Conservation (phyloP, 2,113 vertebrate species). For the Podilymbus podiceps region DNA sequence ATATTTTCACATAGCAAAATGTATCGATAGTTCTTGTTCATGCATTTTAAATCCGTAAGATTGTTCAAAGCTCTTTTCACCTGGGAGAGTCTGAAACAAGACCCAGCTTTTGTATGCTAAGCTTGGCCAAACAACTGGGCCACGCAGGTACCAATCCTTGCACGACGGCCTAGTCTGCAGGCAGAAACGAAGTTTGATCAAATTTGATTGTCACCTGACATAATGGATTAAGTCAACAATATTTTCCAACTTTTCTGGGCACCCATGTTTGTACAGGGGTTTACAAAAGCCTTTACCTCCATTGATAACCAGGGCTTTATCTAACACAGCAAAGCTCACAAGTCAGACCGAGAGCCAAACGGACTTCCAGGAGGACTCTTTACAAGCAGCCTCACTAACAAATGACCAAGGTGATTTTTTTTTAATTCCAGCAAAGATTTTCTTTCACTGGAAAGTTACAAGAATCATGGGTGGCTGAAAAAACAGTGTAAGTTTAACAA, state of each 20-base stretch:
- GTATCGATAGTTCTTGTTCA: background rate
- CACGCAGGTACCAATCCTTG: background rate
- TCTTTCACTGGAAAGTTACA: background rate
- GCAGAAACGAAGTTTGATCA: background rate
- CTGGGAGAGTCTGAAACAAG: background rate
- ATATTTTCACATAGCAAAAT: background rate
- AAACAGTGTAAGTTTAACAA: background rate
- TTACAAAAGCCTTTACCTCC: background rate
- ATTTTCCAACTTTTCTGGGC: background rate
- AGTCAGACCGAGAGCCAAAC: background rate
- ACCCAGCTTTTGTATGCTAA: fast-evolving
- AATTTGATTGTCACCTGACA: background rate
- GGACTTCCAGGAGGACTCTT: background rate
- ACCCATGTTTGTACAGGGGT: background rate
- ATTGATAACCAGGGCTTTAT: background rate
- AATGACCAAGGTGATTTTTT: background rate
- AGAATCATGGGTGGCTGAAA: background rate
- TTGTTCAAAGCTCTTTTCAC: background rate
- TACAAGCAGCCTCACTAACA: background rate
- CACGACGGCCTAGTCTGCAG: background rate
- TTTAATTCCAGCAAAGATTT: background rate
- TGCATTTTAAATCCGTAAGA: background rate
- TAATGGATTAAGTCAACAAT: background rate
- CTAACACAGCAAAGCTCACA: background rate
- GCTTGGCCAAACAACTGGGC: background rate